Conservation (phyloP, 2,888 invertebrate species). For the Lithophane socia region DNA sequence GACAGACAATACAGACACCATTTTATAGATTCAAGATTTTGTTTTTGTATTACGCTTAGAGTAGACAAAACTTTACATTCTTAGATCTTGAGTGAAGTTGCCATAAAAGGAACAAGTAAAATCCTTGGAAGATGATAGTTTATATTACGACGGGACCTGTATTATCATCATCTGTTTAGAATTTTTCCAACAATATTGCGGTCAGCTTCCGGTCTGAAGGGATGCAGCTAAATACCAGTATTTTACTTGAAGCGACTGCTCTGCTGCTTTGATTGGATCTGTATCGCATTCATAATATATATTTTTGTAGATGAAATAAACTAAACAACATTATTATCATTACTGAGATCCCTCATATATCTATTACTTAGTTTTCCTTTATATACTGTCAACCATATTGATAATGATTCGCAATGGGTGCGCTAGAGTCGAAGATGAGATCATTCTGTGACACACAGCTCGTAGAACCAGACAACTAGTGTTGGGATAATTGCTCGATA, state of each 20-base stretch:
- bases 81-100: not conserved
- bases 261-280: not conserved
- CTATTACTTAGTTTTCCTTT: conserved; percentile 43
- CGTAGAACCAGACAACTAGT: conserved; percentile 32
- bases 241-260: not conserved
- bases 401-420: conserved; percentile 54
- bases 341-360: conserved; percentile 15
- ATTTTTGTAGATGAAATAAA: not conserved
- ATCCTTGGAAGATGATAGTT: not conserved
- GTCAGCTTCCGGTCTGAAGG: not conserved
- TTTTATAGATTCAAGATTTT: conserved; percentile 10
- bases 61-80: not conserved
- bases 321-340: not conserved
- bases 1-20: conserved; percentile 6
- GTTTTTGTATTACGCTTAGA: not conserved
- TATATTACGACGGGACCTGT: not conserved
- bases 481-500: conserved; percentile 52
- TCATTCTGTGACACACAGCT: conserved; percentile 58
- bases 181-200: not conserved
- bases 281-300: not conserved
- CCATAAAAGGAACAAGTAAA: not conserved
- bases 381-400: conserved; percentile 42
- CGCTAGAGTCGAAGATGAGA: conserved; percentile 56
- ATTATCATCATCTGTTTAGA: not conserved
- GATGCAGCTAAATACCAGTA: not conserved